Evolutionary conservation across 1,140 invertebrate species (phyloP).

Genomic region (Lanistes nyassanus): DNA sequence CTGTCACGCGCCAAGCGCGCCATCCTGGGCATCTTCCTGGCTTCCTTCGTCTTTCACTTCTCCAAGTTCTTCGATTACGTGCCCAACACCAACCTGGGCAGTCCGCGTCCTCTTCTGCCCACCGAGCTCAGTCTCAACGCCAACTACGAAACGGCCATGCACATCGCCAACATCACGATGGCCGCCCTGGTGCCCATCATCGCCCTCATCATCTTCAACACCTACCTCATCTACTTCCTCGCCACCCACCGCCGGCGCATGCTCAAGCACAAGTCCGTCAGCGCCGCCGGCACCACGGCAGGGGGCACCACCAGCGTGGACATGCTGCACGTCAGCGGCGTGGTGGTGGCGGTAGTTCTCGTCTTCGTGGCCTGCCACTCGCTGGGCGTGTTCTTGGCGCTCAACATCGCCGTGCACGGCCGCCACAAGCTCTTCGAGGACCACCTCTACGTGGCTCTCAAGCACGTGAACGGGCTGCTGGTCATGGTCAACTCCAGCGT

Average conservation of each 20-base stretch:
- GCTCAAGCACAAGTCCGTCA: constrained; percentile 32
- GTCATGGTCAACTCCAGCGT: constrained; percentile 95
- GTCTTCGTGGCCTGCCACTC: constrained; percentile 88
- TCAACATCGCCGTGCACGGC: constrained; percentile 40
- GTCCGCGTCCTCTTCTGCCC: constrained; percentile 72
- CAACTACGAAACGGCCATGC: constrained; percentile 72
- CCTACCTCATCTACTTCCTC: constrained; percentile 84
- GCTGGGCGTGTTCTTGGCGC: constrained; percentile 39
- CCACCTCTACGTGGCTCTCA: constrained; percentile 30
- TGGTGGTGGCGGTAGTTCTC: constrained; percentile 90
- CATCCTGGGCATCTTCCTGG: constrained; percentile 82
- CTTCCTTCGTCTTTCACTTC: constrained; percentile 87
- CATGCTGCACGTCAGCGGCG: constrained; percentile 73
- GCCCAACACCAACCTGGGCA: constrained; percentile 62
- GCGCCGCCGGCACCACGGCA: not conserved
- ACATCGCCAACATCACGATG: constrained; percentile 41
- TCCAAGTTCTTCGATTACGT: constrained; percentile 71
- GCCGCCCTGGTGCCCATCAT: constrained; percentile 89
- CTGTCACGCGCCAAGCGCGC: constrained; percentile 86
- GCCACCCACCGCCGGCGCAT: constrained; percentile 78
- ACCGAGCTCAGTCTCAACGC: constrained; percentile 76
- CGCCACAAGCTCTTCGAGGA: constrained; percentile 30
- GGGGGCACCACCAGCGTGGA: constrained; percentile 32
- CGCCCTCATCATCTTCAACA: constrained; percentile 90
- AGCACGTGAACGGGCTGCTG: constrained; percentile 78